Base-by-base conservation (phyloP, 2,797 vertebrate genomes). In the Aselliscus stoliczkanus region DNA sequence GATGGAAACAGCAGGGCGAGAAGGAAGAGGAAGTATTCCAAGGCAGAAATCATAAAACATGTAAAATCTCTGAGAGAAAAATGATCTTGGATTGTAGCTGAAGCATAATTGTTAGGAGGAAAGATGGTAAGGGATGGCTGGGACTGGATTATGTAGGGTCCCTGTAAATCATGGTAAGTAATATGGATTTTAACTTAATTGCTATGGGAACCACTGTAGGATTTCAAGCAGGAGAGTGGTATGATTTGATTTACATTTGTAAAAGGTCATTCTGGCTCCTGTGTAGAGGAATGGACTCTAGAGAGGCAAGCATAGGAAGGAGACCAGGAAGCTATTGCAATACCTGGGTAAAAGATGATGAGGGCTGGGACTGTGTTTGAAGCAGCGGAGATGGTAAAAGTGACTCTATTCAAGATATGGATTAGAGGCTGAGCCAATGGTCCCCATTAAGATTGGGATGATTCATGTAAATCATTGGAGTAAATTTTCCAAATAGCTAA, bases 241-340 rank as follows among this genome's bases (percentile, higher is more conserved):
- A 86, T 93, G 92, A 96, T 96, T 93, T 96, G 94, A 97, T 96
- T 97, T 97, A 95, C 95, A 91, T 96, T 95, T 94, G 88, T 90
- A 80, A 97, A 97, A 97, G 94, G 95, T 97, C 96, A 97, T 94
- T 72, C 92, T 86, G 58, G 79, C 73, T 95, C 65, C 88, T 96
- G 73, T 93, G 47, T 27, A 80, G 73, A 92, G 47, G 67, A 67
- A 85, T 29, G 65, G 79, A 65, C 85, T 94, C 95, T 44, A 67
- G 79, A 95, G 76, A 18, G 72, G 9, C 20, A 47, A 39, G 56
- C n/a, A 84, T 20, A 18, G 7, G 52, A 94, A n/a, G 52, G 54
- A 92, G 62, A 67, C 23, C 42, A 81, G 13, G 75, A 90, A 54
- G 54, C 64, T 62, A 62, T 4, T 25, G 8, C 67, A 69, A 9